Base-by-base conservation (phyloP, 2,797 vertebrate species). In the Sylvia borin region DNA sequence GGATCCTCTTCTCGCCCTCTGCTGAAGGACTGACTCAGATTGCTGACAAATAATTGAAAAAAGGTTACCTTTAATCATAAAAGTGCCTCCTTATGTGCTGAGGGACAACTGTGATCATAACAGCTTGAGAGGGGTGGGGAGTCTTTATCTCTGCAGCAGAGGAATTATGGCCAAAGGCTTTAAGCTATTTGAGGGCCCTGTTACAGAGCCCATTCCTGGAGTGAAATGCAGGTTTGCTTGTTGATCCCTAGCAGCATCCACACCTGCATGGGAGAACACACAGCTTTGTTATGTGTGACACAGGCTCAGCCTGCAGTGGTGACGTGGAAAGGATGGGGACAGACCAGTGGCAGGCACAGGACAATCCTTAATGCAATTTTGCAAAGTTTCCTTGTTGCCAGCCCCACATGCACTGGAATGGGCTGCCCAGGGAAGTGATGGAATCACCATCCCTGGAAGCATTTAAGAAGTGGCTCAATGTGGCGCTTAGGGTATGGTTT, bases 241-340 rank as follows among this genome's bases (percentile, higher is more conserved):
- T 10, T 58, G 55, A 45, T 77, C 19, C 38, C 76, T 8, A 5
- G 16, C 36, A 88, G 72, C 81, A 45, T 9, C 67, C 45, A 70
- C 61, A 25, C 13, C 53, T 72, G 48, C 2, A 1, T 26, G 50
- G 66, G 42, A 87, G 32, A 54, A 7, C 31, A 4, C 40, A 2
- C 13, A 3, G 1, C 12, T 73, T 27, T 57, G 64, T 53, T 70
- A 2, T 0, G 7, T 2, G 7, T 72, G 78, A 29, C 2, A 2
- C 27, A 26, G 57, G n/a, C 58, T 71, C 53, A 74, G 0, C n/a
- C 57, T 89, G 61, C 54, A 29, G 11, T 21, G 47, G 16, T 80
- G 80, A 31, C 64, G 55, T 65, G 66, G 50, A 77, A 55, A 64
- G 74, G 53, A n/a, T 62, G 47, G 38, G 22, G 13, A 3, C 51